Conservation (phyloP, 2,888 invertebrate species). For the Lepetodrilus schrolli region DNA sequence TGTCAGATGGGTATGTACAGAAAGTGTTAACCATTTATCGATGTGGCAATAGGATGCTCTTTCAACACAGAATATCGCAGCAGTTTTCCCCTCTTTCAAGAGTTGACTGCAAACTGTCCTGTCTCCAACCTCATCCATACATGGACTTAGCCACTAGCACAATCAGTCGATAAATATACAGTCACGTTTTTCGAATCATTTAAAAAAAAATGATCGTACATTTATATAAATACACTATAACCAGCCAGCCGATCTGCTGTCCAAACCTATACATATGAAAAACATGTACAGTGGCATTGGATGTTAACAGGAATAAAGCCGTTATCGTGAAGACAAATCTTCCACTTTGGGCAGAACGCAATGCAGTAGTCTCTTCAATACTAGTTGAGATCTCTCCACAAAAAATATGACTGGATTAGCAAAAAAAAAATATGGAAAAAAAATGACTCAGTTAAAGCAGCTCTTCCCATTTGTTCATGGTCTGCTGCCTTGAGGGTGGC, state of each 20-base stretch:
- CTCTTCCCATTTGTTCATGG: conserved; percentile 10
- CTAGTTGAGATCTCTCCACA: conserved; percentile 23
- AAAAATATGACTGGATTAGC: conserved; percentile 22
- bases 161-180: conserved; percentile 16
- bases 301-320: conserved; percentile 3
- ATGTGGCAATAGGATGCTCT: conserved; percentile 8
- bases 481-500: conserved; percentile 17
- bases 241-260: conserved; percentile 12
- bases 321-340: background rate
- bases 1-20: conserved; percentile 17
- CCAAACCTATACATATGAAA: background rate
- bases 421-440: no score
- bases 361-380: conserved; percentile 10
- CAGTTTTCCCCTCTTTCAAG: no score
- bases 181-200: conserved; percentile 18
- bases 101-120: no score
- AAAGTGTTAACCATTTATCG: conserved; percentile 9
- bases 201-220: conserved; percentile 4
- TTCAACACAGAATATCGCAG: conserved; percentile 3
- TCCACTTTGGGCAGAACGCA: background rate
- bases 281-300: background rate
- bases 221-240: conserved; percentile 21
- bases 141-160: background rate
- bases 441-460: conserved; percentile 12
- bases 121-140: no score